Conservation (phyloP, 1,140 invertebrate genomes). For the Latrodectus geometricus region DNA sequence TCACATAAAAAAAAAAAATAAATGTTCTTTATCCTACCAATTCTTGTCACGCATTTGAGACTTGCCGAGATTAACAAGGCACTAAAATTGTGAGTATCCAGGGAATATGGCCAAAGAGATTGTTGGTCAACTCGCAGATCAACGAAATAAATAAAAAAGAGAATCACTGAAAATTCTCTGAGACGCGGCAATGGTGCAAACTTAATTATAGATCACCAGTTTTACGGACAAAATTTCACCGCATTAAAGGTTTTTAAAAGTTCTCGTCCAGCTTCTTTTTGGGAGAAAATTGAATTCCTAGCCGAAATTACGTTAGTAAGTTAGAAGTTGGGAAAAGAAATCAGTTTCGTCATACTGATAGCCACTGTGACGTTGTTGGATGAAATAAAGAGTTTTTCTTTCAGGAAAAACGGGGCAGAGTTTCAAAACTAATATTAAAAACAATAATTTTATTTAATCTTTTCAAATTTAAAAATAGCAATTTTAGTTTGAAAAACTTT, state of each 20-base stretch:
- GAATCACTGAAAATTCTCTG: conserved; percentile 2
- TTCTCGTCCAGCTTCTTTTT: conserved; percentile 6
- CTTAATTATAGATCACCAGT: conserved; percentile 30
- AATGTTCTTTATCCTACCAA: not conserved
- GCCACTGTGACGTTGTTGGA: not conserved
- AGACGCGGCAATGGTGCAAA: conserved; percentile 3
- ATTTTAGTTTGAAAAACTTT: too few species aligned
- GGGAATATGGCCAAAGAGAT: conserved; percentile 9
- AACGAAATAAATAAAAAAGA: conserved; percentile 4
- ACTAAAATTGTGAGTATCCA: not conserved
- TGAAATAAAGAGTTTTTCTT: not conserved
- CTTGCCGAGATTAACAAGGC: conserved; percentile 15
- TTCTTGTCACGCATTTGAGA: conserved; percentile 7
- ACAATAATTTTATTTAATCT: too few species aligned
- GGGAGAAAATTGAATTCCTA: not conserved
- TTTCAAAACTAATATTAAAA: too few species aligned
- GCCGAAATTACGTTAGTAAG: conserved; percentile 12
- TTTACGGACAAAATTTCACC: conserved; percentile 17
- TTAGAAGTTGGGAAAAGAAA: conserved; percentile 19
- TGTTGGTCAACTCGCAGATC: conserved; percentile 20
- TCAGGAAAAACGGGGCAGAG: not conserved
- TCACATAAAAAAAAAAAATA: not conserved
- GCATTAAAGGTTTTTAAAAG: conserved; percentile 32
- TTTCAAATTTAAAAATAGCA: too few species aligned
- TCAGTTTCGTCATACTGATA: not conserved